Percentiles rank a stretch among this genome's conserved stretches.
Conservation (phyloP, 2,797 vertebrate genomes). For the Fundulus diaphanus region DNA sequence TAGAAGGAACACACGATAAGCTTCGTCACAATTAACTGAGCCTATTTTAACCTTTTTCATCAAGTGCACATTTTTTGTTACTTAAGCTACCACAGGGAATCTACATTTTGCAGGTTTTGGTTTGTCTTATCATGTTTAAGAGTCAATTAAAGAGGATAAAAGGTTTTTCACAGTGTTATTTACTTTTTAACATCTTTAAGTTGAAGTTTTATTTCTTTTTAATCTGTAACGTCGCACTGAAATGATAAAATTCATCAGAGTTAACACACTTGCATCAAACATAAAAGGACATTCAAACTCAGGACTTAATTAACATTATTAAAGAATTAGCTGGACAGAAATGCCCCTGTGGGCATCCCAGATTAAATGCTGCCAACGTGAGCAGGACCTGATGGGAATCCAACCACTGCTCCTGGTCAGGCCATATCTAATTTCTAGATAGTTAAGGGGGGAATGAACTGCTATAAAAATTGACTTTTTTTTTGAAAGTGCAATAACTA, state of each 20-base stretch:
- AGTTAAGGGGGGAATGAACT: conserved; percentile 37
- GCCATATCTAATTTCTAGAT: conserved; percentile 48
- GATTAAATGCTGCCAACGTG: conserved; percentile 33
- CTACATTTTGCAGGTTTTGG: neutral
- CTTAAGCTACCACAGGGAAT: neutral
- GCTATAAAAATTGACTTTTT: conserved; percentile 47
- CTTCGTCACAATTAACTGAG: neutral
- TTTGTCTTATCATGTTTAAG: neutral
- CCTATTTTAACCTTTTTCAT: neutral
- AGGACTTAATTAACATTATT: conserved; percentile 9
- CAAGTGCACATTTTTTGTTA: neutral
- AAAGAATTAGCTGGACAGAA: conserved; percentile 20
- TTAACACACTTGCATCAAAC: neutral
- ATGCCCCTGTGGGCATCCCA: conserved; percentile 18
- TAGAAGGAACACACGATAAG: neutral
- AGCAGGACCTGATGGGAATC: conserved; percentile 16
- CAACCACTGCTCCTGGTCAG: conserved; percentile 27
- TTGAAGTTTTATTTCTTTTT: neutral
- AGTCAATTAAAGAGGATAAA: neutral
- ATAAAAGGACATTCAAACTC: neutral
- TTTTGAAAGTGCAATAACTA: conserved; percentile 38
- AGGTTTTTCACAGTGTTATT: neutral
- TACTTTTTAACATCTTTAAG: neutral
- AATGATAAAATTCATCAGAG: neutral
- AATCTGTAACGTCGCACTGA: neutral